Percentiles rank a stretch among this genome's conserved stretches.
These are phyloP conservation scores for Petrolisthes cinctipes DNA, from an alignment of 2,888 invertebrate species.

Conservation along the genomic window DNA sequence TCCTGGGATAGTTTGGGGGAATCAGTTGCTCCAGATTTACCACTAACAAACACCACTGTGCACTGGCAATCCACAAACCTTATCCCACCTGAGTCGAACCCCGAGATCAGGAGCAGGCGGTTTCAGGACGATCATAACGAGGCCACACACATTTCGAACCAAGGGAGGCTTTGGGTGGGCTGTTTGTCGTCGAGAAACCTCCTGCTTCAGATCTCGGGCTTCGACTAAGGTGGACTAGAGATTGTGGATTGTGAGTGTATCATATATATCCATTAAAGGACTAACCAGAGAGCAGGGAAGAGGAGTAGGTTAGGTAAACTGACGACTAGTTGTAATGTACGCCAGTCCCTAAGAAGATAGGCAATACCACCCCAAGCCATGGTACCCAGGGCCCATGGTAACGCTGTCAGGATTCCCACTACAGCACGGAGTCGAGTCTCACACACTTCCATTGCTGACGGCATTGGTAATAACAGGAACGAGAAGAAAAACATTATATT, in stretches of 20 bases:
- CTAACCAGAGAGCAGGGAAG: constrained; percentile 56
- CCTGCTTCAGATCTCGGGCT: too few relatives aligned
- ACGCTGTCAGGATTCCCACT: constrained; percentile 53
- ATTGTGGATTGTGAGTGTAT: not conserved
- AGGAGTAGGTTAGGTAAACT: constrained; percentile 46
- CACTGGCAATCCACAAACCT: not conserved
- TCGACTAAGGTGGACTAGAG: too few relatives aligned
- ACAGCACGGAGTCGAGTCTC: constrained; percentile 48
- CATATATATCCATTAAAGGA: not conserved
- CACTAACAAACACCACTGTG: not conserved
- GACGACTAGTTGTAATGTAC: constrained; percentile 53
- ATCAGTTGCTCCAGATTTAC: too few relatives aligned
- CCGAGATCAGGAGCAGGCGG: not conserved
- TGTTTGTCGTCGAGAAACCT: not conserved
- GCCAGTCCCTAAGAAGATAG: constrained; percentile 61
- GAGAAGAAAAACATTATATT: too few relatives aligned
- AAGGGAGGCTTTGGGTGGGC: too few relatives aligned
- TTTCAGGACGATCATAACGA: not conserved
- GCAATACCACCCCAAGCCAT: constrained; percentile 61
- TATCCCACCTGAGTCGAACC: not conserved
- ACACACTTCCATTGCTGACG: constrained; percentile 59
- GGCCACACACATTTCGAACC: too few relatives aligned
- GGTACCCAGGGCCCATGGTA: constrained; percentile 63
- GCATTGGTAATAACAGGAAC: too few relatives aligned
- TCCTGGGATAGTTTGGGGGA: too few relatives aligned